These are phyloP conservation scores for Darevskia nairensis DNA, from an alignment of 2,797 vertebrate genomes.

Conservation along the genomic window DNA sequence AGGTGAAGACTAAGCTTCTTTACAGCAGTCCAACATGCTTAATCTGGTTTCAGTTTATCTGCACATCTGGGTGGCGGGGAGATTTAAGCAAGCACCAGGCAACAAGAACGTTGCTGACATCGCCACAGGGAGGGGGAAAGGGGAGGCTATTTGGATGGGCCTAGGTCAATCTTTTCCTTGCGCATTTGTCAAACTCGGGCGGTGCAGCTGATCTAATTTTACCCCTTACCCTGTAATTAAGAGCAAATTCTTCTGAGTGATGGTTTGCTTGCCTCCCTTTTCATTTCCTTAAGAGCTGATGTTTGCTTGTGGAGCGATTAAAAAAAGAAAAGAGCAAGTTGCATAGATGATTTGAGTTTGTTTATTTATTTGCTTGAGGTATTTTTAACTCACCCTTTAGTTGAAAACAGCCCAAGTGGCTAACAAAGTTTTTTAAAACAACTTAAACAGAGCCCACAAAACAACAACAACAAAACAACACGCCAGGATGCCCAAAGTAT, in stretches of 20 bases:
- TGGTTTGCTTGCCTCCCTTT: not conserved
- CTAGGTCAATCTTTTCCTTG: not conserved
- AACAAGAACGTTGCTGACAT: fast-evolving
- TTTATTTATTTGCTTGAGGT: slow-evolving; percentile 23
- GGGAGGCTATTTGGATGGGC: fast-evolving
- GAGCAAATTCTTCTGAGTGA: not conserved
- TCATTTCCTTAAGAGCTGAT: not conserved
- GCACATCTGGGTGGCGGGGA: not conserved
- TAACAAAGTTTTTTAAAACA: not conserved
- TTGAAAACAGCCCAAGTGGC: not conserved
- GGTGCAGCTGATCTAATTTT: slow-evolving; percentile 35
- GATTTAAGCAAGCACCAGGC: not conserved
- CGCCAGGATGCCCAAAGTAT: too few species aligned
- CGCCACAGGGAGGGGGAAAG: not conserved
- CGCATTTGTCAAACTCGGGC: not conserved
- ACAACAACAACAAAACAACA: not conserved
- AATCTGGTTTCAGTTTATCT: slow-evolving; percentile 1
- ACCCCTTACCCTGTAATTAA: slow-evolving; percentile 49
- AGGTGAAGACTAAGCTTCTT: not conserved
- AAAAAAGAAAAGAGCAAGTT: slow-evolving; percentile 29
- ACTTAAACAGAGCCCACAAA: not conserved
- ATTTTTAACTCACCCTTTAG: not conserved
- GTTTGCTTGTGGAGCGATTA: slow-evolving; percentile 7
- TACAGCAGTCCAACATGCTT: not conserved
- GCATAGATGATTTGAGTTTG: slow-evolving; percentile 30